Conservation (phyloP, 2,797 vertebrate genomes). For the Yasuhikotakia modesta region DNA sequence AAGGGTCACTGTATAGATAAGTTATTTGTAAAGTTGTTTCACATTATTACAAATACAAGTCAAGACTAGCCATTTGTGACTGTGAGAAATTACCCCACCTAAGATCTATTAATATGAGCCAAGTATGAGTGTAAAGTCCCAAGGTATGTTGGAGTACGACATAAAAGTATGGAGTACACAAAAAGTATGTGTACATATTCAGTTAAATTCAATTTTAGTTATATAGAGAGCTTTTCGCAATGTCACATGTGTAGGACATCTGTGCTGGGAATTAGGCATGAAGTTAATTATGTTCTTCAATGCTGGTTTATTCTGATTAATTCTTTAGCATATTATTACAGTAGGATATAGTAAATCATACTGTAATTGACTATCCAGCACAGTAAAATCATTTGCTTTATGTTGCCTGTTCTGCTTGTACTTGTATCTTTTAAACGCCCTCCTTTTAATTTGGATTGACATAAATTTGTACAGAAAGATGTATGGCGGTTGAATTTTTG, state of each 20-base stretch:
- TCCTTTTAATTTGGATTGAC: neutral
- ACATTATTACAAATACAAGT: conserved; percentile 27
- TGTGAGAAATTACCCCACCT: neutral
- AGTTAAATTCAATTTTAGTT: too few species aligned
- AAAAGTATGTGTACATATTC: neutral
- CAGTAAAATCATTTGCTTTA: neutral
- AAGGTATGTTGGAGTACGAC: neutral
- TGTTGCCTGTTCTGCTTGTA: conserved; percentile 27
- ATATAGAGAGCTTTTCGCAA: too few species aligned
- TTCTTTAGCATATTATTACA: conserved; percentile 11
- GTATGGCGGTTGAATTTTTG: conserved; percentile 44
- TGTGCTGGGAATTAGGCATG: neutral
- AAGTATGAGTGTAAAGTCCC: neutral
- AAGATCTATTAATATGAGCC: conserved; percentile 2
- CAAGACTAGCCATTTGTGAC: conserved; percentile 24
- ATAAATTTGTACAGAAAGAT: neutral
- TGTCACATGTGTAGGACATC: neutral
- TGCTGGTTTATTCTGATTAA: neutral
- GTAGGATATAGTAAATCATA: too few species aligned
- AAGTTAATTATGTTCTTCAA: neutral
- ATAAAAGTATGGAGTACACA: too few species aligned
- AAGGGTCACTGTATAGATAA: conserved; percentile 59
- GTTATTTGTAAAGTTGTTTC: conserved; percentile 44
- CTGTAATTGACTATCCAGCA: neutral
- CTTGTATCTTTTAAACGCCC: conserved; percentile 7